phyloP scores from a whole-genome alignment of 64 coral and sea anemone genomes.

The Acropora yongei region DNA sequence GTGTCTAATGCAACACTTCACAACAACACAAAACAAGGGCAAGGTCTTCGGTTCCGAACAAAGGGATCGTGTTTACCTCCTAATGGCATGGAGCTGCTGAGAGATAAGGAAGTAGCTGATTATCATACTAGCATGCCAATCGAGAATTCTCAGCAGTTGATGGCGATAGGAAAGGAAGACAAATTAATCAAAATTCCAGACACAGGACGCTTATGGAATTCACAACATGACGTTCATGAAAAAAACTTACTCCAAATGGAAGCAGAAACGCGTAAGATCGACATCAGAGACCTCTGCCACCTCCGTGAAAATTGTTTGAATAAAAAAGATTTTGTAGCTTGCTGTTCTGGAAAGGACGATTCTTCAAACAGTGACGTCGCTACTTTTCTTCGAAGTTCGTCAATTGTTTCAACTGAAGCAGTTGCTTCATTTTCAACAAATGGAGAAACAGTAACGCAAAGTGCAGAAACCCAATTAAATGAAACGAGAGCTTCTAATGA shows the following conservation, averaged over 20 bases:
- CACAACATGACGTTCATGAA: background rate
- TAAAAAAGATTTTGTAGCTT: background rate
- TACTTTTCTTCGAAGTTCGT: background rate
- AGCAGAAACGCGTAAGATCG: background rate
- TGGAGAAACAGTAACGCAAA: background rate
- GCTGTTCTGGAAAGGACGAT: too few species aligned
- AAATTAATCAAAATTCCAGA: background rate
- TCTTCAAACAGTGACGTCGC: background rate
- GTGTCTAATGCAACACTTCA: too few species aligned
- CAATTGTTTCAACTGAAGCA: background rate
- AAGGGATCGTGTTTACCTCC: background rate
- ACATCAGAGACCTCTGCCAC: background rate
- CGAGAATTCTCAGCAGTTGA: background rate
- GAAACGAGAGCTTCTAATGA: background rate
- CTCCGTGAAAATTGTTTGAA: background rate
- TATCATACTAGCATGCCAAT: background rate
- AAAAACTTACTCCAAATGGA: background rate
- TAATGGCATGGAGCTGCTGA: background rate
- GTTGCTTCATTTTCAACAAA: background rate
- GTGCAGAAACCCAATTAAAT: background rate
- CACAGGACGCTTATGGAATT: background rate
- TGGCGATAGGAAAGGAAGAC: background rate
- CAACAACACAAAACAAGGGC: background rate
- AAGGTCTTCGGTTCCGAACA: background rate
- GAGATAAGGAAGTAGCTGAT: background rate